These are phyloP conservation scores for Graptemys geographica DNA, from an alignment of 2,797 vertebrate species.

Conservation along the genomic window DNA sequence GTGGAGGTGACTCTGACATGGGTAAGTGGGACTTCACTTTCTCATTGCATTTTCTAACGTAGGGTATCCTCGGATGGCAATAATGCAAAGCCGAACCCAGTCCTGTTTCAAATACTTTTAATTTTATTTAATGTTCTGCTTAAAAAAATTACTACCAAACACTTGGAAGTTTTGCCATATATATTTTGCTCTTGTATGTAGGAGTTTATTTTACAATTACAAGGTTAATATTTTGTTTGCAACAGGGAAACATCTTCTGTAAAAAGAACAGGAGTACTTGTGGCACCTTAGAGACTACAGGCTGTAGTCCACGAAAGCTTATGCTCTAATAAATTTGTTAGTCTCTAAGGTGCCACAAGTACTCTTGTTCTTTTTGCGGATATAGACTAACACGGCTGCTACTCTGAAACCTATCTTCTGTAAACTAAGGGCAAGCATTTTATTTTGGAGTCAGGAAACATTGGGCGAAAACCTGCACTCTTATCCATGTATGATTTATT, in stretches of 20 bases:
- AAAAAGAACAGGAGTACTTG: no score
- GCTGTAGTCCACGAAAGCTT: no score
- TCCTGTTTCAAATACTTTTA: background rate
- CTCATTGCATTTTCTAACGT: constrained; percentile 9
- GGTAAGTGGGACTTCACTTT: constrained; percentile 89
- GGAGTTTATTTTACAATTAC: background rate
- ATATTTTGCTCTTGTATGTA: background rate
- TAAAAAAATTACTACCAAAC: background rate
- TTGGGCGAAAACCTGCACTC: background rate
- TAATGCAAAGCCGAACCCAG: background rate
- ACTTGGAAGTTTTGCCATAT: background rate
- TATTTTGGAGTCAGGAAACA: background rate
- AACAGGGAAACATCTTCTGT: background rate
- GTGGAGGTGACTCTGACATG: constrained; percentile 96
- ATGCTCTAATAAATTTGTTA: no score
- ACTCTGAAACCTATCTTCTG: no score
- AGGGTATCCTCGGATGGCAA: background rate
- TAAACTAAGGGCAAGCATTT: background rate
- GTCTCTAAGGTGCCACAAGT: no score
- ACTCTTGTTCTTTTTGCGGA: no score
- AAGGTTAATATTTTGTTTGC: background rate
- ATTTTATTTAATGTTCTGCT: no score
- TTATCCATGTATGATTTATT: background rate
- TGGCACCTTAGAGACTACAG: no score
- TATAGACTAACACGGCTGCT: no score